Percentiles rank a stretch among this genome's conserved stretches.
phyloP scores from a whole-genome alignment of 2,888 invertebrate species.

The Napeogenes sylphis region DNA sequence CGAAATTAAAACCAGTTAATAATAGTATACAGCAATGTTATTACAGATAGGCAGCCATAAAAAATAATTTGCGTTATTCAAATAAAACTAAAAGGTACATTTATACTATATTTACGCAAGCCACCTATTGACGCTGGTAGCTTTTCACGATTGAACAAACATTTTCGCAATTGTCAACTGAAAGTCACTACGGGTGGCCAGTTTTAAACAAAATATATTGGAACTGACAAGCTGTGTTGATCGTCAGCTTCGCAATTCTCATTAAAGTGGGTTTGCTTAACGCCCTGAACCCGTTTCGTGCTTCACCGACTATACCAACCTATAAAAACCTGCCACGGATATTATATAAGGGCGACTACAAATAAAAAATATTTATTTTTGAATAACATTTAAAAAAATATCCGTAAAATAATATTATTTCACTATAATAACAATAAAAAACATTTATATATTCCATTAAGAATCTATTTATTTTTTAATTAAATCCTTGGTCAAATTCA shows the following conservation, averaged over 20 bases:
- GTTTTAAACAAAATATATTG: constrained; percentile 14
- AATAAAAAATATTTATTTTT: neutral
- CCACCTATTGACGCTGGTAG: constrained; percentile 2
- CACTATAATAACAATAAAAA: too few species aligned
- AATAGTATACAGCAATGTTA: neutral
- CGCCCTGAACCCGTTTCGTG: constrained; percentile 24
- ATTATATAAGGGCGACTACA: neutral
- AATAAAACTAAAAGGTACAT: constrained; percentile 4
- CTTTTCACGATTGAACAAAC: constrained; percentile 8
- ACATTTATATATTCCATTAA: too few species aligned
- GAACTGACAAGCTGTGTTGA: constrained; percentile 16
- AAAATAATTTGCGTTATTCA: neutral
- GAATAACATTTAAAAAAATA: too few species aligned
- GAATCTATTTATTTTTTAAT: neutral
- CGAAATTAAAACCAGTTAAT: neutral
- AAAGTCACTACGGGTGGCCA: constrained; percentile 4
- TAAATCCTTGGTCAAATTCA: neutral
- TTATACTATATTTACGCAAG: constrained; percentile 1
- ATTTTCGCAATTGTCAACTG: constrained; percentile 7
- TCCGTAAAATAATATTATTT: too few species aligned
- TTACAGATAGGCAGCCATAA: neutral
- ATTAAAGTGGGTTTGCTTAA: constrained; percentile 37
- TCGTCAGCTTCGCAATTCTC: constrained; percentile 36
- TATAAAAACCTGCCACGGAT: neutral
- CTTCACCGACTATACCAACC: constrained; percentile 30